A percentile compares a stretch with the other conserved stretches of the same genome.
phyloP scores from a whole-genome alignment of 2,113 vertebrate genomes.

The Petrocephalus microphthalmus region DNA sequence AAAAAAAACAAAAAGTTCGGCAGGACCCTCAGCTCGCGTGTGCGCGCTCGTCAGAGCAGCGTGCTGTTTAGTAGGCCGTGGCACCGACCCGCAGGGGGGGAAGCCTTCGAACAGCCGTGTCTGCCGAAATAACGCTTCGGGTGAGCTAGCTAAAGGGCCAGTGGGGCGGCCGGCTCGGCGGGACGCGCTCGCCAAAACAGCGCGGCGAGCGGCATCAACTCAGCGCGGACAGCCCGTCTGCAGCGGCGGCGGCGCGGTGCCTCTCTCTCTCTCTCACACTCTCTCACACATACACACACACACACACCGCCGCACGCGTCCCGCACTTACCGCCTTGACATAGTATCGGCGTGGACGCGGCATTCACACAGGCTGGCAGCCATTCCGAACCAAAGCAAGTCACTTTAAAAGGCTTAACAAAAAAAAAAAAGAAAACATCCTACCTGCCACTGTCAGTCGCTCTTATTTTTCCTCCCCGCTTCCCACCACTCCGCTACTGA shows the following conservation, averaged over 20 bases:
- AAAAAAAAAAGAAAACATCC: slow-evolving; percentile 6
- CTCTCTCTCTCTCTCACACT: slow-evolving; percentile 4
- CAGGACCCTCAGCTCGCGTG: not conserved
- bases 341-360: not conserved
- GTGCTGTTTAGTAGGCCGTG: not conserved
- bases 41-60: not conserved
- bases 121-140: not conserved
- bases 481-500: slow-evolving; percentile 25
- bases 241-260: slow-evolving; percentile 5
- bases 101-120: not conserved
- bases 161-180: not conserved
- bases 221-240: slow-evolving; percentile 16
- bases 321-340: not conserved
- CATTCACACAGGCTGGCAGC: not conserved
- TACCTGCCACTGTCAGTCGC: slow-evolving; percentile 27
- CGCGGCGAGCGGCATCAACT: slow-evolving; percentile 21
- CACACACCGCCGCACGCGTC: slow-evolving; percentile 8
- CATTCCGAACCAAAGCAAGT: not conserved
- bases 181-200: not conserved
- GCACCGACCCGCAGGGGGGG: not conserved
- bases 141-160: not conserved
- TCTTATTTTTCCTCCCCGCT: slow-evolving; percentile 22
- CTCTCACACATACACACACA: slow-evolving; percentile 19
- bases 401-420: slow-evolving; percentile 14
- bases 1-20: slow-evolving; percentile 11